These are phyloP conservation scores for Toxotes jaculatrix DNA, from an alignment of 2,113 vertebrate species.

Conservation along the genomic window DNA sequence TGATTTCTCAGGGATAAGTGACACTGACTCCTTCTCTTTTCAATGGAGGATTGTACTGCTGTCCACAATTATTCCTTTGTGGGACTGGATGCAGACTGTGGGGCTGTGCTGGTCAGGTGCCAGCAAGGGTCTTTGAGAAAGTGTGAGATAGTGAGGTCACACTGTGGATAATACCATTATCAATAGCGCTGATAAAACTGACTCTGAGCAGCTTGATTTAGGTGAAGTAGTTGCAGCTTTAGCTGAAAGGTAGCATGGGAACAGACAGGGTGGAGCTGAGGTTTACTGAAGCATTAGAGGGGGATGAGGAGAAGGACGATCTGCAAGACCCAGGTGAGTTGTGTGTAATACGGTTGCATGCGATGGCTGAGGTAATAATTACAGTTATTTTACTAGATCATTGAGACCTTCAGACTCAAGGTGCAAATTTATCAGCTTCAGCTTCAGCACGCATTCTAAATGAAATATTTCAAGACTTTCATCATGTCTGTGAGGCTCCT, in stretches of 20 bases:
- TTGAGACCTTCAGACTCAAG: neutral
- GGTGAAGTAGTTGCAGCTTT: neutral
- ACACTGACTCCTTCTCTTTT: constrained; percentile 60
- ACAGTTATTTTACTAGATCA: neutral
- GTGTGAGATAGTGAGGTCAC: constrained; percentile 30
- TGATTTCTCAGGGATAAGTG: constrained; percentile 85
- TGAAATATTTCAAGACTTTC: neutral
- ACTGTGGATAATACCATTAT: constrained; percentile 10
- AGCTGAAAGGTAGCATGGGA: constrained; percentile 25
- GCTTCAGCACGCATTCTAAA: neutral
- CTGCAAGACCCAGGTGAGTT: constrained; percentile 82
- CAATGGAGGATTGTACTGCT: constrained; percentile 56
- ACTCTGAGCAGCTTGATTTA: constrained; percentile 12
- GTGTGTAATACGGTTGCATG: neutral
- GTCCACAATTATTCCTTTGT: constrained; percentile 85
- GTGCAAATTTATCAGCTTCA: neutral
- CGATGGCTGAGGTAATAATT: neutral
- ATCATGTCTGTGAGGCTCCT: neutral
- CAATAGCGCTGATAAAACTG: constrained; percentile 42
- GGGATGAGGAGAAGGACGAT: constrained; percentile 54
- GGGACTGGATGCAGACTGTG: constrained; percentile 39
- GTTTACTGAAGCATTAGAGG: constrained; percentile 77
- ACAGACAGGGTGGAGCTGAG: constrained; percentile 23
- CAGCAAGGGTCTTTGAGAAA: constrained; percentile 7
- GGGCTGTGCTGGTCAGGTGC: constrained; percentile 23